These are phyloP conservation scores for Rhagoletis pomonella DNA, from an alignment of 1,140 invertebrate genomes.

Conservation along the genomic window DNA sequence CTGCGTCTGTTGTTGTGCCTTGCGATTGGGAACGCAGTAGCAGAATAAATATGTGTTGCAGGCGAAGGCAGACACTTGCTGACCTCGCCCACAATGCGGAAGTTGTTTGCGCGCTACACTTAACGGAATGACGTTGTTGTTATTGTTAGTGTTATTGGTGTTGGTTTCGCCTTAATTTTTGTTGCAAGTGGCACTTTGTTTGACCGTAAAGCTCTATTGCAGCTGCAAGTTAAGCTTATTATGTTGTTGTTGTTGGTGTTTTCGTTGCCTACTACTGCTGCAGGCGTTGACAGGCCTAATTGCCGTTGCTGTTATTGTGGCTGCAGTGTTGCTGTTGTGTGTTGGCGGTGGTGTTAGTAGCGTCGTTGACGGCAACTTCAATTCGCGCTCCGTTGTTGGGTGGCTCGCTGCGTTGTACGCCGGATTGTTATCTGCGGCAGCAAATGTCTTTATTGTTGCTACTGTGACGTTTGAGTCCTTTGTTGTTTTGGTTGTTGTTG, in stretches of 20 bases:
- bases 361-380: background rate
- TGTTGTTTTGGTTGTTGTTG: background rate
- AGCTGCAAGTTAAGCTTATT: background rate
- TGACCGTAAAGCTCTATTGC: background rate
- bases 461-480: slow-evolving; percentile 20
- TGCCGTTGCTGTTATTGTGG: slow-evolving; percentile 12
- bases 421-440: slow-evolving; percentile 32
- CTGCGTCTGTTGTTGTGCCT: background rate
- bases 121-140: background rate
- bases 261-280: background rate
- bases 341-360: background rate
- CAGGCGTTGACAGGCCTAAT: slow-evolving; percentile 10
- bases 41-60: background rate
- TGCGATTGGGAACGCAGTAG: background rate
- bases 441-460: slow-evolving; percentile 14
- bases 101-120: slow-evolving; percentile 17
- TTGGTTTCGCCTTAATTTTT: background rate
- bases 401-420: background rate
- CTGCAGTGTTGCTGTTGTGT: background rate
- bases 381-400: background rate
- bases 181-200: background rate
- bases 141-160: background rate
- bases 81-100: slow-evolving; percentile 4
- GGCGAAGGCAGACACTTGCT: background rate
- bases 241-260: slow-evolving; percentile 26